phyloP scores from a whole-genome alignment of 2,797 vertebrate species.

The Merluccius polli region DNA sequence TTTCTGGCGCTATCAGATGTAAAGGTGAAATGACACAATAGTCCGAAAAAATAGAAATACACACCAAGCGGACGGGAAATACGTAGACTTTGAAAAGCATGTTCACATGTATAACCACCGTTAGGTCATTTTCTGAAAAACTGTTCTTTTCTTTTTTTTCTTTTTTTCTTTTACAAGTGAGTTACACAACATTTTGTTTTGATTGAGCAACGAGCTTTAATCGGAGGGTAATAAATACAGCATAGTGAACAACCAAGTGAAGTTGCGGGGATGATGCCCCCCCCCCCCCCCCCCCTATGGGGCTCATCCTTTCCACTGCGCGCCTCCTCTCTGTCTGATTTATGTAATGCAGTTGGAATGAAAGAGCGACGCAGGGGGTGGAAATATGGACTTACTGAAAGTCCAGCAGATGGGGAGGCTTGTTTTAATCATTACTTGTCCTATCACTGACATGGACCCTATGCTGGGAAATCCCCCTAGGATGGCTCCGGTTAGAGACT shows the following conservation, averaged over 20 bases:
- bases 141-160: constrained; percentile 19
- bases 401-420: constrained; percentile 60
- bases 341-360: constrained; percentile 67
- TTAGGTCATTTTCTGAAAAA: constrained; percentile 6
- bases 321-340: constrained; percentile 54
- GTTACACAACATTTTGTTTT: constrained; percentile 53
- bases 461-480: constrained; percentile 30
- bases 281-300: constrained; percentile 7
- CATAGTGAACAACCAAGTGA: constrained; percentile 49
- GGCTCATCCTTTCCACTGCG: constrained; percentile 56
- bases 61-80: too few relatives aligned
- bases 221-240: constrained; percentile 40
- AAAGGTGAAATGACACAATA: background rate
- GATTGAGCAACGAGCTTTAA: constrained; percentile 54
- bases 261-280: constrained; percentile 38
- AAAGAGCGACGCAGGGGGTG: constrained; percentile 64
- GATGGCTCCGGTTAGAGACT: constrained; percentile 17
- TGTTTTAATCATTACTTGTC: constrained; percentile 70
- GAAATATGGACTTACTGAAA: constrained; percentile 61
- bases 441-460: constrained; percentile 55
- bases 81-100: background rate
- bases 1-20: background rate
- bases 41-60: background rate
- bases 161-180: background rate
- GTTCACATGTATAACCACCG: background rate